These are phyloP conservation scores for Talpa occidentalis DNA, from an alignment of 2,113 vertebrate species.

Conservation along the genomic window DNA sequence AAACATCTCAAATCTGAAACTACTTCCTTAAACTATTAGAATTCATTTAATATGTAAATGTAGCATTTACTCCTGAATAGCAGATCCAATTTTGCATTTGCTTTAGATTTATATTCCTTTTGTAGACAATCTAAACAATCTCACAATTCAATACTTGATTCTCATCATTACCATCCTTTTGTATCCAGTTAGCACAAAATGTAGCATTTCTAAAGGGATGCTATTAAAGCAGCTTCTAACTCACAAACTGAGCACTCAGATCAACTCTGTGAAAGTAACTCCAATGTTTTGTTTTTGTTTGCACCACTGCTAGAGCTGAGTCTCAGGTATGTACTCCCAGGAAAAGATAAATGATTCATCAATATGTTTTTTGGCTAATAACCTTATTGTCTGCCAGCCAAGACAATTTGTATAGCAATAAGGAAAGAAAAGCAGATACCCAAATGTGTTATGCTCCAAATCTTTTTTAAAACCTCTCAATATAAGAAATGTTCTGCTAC, in stretches of 20 bases:
- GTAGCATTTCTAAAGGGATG: not conserved
- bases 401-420: not conserved
- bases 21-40: slow-evolving; percentile 24
- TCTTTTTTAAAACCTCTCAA: not conserved
- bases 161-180: not conserved
- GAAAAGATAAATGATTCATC: slow-evolving; percentile 9
- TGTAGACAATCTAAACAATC: not conserved
- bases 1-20: not conserved
- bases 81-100: not conserved
- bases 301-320: not conserved
- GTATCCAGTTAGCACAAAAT: not conserved
- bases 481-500: not conserved
- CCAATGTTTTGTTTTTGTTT: not conserved
- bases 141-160: not conserved
- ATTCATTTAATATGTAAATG: not conserved
- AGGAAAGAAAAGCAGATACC: not conserved
- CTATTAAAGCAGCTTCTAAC: not conserved
- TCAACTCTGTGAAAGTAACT: not conserved
- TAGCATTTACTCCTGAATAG: not conserved
- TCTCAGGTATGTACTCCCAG: not conserved
- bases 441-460: not conserved
- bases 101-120: not conserved
- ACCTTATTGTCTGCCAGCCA: not conserved
- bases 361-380: not conserved
- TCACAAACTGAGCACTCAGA: not conserved